Base-by-base conservation (phyloP, 2,888 invertebrate species). In the Euspilapteryx auroguttella region DNA sequence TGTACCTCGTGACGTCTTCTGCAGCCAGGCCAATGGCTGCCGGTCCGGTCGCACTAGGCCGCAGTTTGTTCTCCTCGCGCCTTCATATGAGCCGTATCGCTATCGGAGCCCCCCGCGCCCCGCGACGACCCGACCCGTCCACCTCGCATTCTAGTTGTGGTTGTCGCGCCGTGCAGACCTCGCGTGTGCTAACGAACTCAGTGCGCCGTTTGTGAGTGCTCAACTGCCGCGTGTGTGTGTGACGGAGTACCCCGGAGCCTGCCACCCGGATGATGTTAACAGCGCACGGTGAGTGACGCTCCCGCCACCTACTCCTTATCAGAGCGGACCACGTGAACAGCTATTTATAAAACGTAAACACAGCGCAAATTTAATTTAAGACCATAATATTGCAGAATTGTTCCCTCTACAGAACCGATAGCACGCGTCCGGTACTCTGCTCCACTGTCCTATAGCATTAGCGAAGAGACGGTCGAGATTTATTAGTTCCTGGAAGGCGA, bases 201-300 rank as follows among this genome's bases (percentile, higher is more conserved):
- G 75, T 75, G 73, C 73, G 73, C 69, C 63, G 63, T 66, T 68
- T 68, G 73, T 73, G 69, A 68, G 73, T 73, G 73, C 66, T 69
- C 47, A 51, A 46, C 42, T 66, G 63, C 58, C 62, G 63, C 64
- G 52, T 71, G 61, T 65, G 75, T 73, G 71, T 65, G 65, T 65
- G 71, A 71, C 71, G 54, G 56, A 63, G 64, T 57, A 63, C 51
- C 63, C 57, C 40, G 59, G 55, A 49, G 45, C 54, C 54, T 45
- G 52, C 52, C 58, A 29, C 24, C 59, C 69, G 57, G 75, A 75
- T 73, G 71, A 75, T 75, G 75, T 73, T 73, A 69, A 68, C 73
- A 75, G 75, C 69, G 55, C 64, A 71, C 71, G 75, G 75, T 75
- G 62, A 75, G 75, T 73, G 58, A 50, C 47, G 44, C 41, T 7